A percentile compares a stretch with the other conserved stretches of the same genome.
These are phyloP conservation scores for Lithophane leautieri DNA, from an alignment of 2,888 invertebrate species.

Conservation along the genomic window DNA sequence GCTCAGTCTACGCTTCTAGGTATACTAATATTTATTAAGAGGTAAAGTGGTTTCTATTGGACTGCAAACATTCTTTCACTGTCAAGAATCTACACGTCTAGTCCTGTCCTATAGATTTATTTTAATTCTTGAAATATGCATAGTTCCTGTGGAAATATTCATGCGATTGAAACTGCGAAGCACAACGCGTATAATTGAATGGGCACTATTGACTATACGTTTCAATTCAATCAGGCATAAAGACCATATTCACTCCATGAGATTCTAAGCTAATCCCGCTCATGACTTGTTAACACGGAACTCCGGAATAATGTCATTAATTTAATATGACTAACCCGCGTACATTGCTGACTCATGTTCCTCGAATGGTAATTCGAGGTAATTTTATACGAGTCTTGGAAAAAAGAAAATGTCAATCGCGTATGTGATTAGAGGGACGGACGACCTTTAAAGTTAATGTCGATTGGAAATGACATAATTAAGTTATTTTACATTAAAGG, in stretches of 20 bases:
- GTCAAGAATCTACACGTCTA: too few species aligned
- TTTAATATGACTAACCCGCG: constrained; percentile 57
- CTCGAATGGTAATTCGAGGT: constrained; percentile 41
- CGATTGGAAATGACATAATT: not conserved
- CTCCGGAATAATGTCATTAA: constrained; percentile 53
- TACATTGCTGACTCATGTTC: constrained; percentile 42
- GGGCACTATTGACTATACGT: not conserved
- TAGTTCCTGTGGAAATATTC: not conserved
- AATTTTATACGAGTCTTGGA: constrained; percentile 50
- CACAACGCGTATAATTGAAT: not conserved
- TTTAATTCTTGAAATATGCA: too few species aligned
- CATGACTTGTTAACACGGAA: constrained; percentile 53
- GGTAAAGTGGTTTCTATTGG: too few species aligned
- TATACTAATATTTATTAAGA: too few species aligned
- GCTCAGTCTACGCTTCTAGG: too few species aligned
- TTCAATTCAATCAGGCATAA: constrained; percentile 38
- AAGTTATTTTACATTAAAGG: not conserved
- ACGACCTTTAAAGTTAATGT: constrained; percentile 5
- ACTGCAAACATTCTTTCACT: too few species aligned
- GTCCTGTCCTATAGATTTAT: too few species aligned
- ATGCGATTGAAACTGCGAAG: not conserved
- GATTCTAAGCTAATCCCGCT: constrained; percentile 49
- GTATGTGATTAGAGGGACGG: constrained; percentile 2
- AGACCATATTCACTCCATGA: constrained; percentile 32
- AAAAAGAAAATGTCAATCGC: constrained; percentile 20